phyloP scores from a whole-genome alignment of 2,113 vertebrate species.

The Tragelaphus imberbis region DNA sequence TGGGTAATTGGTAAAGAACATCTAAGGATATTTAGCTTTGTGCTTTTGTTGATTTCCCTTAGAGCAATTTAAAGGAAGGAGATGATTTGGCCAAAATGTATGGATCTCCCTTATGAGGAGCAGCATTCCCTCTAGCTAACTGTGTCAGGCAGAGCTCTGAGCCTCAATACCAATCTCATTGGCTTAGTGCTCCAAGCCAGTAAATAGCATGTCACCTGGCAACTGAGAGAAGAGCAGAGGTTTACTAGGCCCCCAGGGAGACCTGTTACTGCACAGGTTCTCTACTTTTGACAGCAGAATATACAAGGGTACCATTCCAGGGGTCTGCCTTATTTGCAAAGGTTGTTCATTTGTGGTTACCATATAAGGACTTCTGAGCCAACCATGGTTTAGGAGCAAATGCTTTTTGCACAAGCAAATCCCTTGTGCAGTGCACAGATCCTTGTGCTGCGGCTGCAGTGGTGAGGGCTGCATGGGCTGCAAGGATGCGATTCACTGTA shows the following conservation, averaged over 20 bases:
- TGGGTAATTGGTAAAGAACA: conserved; percentile 1
- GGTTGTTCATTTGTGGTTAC: background rate
- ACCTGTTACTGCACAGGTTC: background rate
- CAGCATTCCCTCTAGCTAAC: background rate
- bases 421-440: background rate
- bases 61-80: background rate
- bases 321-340: background rate
- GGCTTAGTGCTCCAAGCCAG: background rate
- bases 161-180: background rate
- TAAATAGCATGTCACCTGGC: conserved; percentile 17
- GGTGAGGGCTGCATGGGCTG: background rate
- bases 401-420: background rate
- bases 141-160: background rate
- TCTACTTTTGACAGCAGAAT: background rate
- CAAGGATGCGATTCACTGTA: background rate
- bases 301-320: background rate
- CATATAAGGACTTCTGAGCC: background rate
- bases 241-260: background rate
- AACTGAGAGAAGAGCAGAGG: background rate
- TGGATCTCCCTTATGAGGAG: background rate
- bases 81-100: background rate
- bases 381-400: background rate
- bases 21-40: conserved; percentile 13
- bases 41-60: conserved; percentile 33
- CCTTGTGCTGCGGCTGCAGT: background rate